phyloP scores from a whole-genome alignment of 2,113 vertebrate genomes.

The Diadophis punctatus region DNA sequence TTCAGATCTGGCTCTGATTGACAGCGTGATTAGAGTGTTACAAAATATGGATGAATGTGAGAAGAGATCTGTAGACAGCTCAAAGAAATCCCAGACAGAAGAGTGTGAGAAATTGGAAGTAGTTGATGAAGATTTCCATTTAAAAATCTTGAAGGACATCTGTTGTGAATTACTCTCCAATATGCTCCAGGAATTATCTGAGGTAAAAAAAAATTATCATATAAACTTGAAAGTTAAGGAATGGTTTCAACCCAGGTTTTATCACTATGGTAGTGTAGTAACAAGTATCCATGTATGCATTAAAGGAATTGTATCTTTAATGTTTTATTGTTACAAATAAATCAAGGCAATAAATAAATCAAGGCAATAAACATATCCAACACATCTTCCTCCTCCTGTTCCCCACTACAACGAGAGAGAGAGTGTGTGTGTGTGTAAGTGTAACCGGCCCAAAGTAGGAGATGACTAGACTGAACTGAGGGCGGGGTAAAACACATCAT shows the following conservation, averaged over 20 bases:
- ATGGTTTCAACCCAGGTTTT: background rate
- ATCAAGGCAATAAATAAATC: background rate
- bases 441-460: background rate
- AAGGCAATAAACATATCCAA: background rate
- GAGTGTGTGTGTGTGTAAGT: too few species aligned
- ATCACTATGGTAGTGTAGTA: background rate
- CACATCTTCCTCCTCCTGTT: background rate
- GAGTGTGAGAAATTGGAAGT: conserved; percentile 45
- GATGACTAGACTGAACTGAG: background rate
- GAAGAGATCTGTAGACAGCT: conserved; percentile 53
- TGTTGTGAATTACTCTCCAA: conserved; percentile 86
- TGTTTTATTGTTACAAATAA: background rate
- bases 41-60: conserved; percentile 74
- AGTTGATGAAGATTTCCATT: conserved; percentile 74
- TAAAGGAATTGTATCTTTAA: background rate
- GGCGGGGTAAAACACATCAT: background rate
- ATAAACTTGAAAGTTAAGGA: background rate
- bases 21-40: conserved; percentile 80
- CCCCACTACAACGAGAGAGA: background rate
- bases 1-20: conserved; percentile 78
- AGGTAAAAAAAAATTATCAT: conserved; percentile 59
- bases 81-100: conserved; percentile 43
- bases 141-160: conserved; percentile 83
- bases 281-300: background rate
- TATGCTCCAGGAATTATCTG: conserved; percentile 74